Conservation (phyloP, 2,113 vertebrate species). For the Semicossyphus pulcher region DNA sequence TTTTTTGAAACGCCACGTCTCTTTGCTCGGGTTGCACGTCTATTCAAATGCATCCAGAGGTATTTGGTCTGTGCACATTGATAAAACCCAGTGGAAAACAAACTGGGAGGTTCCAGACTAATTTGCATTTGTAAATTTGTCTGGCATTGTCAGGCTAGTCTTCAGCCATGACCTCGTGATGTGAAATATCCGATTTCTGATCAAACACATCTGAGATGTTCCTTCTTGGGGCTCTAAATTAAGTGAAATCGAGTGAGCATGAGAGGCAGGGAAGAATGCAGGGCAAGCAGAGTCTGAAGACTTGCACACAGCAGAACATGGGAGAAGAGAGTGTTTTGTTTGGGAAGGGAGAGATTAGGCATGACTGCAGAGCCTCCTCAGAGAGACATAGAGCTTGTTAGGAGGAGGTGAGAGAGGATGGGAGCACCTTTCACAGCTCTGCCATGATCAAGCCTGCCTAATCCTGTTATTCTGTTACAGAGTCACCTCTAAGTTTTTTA, state of each 20-base stretch:
- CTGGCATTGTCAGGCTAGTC: not conserved
- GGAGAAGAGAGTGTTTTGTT: conserved; percentile 48
- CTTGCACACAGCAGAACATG: not conserved
- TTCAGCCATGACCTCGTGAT: not conserved
- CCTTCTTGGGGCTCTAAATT: not conserved
- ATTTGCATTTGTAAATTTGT: not conserved
- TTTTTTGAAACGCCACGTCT: too few species aligned
- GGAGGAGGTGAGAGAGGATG: conserved; percentile 34
- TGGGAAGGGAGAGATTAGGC: conserved; percentile 53
- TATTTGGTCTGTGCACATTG: too few species aligned
- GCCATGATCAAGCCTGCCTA: conserved; percentile 50
- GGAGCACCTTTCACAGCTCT: conserved; percentile 40
- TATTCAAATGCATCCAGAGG: too few species aligned
- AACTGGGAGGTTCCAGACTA: not conserved
- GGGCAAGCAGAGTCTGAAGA: conserved; percentile 3
- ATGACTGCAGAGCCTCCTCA: conserved; percentile 41
- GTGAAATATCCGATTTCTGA: not conserved
- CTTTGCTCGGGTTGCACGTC: too few species aligned
- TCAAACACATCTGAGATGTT: conserved; percentile 14
- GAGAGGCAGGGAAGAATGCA: not conserved
- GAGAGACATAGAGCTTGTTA: conserved; percentile 46
- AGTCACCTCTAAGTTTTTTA: conserved; percentile 43
- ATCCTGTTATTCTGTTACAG: conserved; percentile 64
- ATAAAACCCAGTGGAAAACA: too few species aligned
- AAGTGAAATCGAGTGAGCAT: not conserved